phyloP scores from a whole-genome alignment of 1,140 invertebrate species.

The Anadara kagoshimensis region DNA sequence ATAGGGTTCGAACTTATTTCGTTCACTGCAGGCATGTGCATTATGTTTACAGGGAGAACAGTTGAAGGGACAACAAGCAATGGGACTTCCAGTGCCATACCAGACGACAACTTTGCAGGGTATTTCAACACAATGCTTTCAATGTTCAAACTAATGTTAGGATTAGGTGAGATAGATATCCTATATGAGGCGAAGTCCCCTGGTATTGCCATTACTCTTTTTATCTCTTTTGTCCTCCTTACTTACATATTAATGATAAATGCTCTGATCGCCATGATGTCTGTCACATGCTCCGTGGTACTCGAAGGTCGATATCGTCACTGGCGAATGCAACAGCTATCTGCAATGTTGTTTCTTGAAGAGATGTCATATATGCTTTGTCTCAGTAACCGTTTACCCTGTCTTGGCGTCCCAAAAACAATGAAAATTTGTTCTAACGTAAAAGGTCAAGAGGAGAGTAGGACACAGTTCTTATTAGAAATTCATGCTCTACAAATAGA shows the following conservation, averaged over 20 bases:
- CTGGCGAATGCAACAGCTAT: constrained; percentile 53
- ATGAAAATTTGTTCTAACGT: no score
- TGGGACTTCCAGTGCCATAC: not conserved
- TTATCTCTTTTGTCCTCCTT: constrained; percentile 49
- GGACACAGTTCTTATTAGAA: no score
- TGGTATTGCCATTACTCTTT: constrained; percentile 45
- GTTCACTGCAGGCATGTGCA: constrained; percentile 55
- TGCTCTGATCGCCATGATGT: constrained; percentile 65
- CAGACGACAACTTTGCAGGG: constrained; percentile 33
- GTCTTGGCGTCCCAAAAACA: no score
- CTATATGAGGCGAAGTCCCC: constrained; percentile 45
- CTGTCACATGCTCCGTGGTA: constrained; percentile 54
- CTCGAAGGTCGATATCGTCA: constrained; percentile 46
- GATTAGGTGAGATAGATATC: constrained; percentile 47
- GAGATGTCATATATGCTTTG: constrained; percentile 41
- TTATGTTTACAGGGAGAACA: constrained; percentile 29
- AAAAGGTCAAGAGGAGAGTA: no score
- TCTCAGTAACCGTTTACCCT: not conserved
- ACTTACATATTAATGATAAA: constrained; percentile 61
- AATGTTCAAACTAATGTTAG: constrained; percentile 61
- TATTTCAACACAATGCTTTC: constrained; percentile 40
- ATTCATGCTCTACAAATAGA: no score
- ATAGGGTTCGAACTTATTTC: constrained; percentile 49
- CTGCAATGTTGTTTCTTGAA: constrained; percentile 56
- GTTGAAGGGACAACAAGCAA: not conserved